phyloP scores from a whole-genome alignment of 2,797 vertebrate genomes.

The Linurgus olivaceus region DNA sequence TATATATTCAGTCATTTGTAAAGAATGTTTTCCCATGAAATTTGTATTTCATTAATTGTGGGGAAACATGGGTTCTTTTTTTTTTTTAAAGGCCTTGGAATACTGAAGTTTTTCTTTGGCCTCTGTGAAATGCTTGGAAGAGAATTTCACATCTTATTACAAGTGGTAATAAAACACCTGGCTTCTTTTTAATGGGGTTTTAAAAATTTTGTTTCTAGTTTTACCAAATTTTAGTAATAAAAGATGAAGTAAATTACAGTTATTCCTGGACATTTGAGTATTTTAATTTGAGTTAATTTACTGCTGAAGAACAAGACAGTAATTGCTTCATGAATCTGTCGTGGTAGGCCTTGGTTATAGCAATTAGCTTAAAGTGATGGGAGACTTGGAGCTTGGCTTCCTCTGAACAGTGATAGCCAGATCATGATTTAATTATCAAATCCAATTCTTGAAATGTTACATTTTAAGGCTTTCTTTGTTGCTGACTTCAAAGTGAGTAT shows the following conservation, averaged over 20 bases:
- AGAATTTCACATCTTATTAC: not conserved
- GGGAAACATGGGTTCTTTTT: not conserved
- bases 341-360: not conserved
- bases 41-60: not conserved
- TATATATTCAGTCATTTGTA: not conserved
- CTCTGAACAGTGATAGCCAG: not conserved
- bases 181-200: not conserved
- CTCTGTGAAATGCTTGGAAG: not conserved
- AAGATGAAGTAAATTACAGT: not conserved
- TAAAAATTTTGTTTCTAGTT: not conserved
- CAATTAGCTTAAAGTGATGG: not conserved
- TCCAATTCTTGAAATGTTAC: not conserved
- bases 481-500: not conserved
- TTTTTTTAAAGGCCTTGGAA: not conserved
- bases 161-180: not conserved
- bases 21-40: rapidly evolving
- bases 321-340: not conserved
- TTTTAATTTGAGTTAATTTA: not conserved
- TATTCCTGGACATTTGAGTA: not conserved
- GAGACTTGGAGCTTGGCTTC: not conserved
- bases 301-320: not conserved
- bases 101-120: not conserved
- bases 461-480: not conserved
- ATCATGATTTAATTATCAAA: not conserved
- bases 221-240: not conserved